These are phyloP conservation scores for Agrotis clavis DNA, from an alignment of 2,888 invertebrate genomes.

Conservation along the genomic window DNA sequence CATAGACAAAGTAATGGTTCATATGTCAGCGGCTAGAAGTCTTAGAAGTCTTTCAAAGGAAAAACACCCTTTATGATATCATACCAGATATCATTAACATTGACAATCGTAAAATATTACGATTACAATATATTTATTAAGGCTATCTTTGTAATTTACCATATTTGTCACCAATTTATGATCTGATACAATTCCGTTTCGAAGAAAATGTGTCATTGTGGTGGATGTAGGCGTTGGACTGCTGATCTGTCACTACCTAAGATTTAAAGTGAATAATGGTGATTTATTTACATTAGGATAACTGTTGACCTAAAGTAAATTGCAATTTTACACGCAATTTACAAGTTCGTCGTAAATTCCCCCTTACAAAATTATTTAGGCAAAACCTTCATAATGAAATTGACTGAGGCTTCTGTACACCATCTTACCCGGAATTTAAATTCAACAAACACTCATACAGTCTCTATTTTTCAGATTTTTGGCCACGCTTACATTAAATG, in stretches of 20 bases:
- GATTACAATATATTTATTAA: conserved; percentile 36
- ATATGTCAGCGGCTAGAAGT: background rate
- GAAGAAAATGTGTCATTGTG: conserved; percentile 57
- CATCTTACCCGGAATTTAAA: no score
- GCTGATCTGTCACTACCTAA: conserved; percentile 41
- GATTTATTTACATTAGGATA: conserved; percentile 29
- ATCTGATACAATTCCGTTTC: conserved; percentile 52
- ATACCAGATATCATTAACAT: conserved; percentile 33
- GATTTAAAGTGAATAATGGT: conserved; percentile 51
- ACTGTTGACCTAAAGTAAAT: background rate
- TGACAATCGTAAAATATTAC: conserved; percentile 32
- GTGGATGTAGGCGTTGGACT: conserved; percentile 44
- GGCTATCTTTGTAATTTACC: conserved; percentile 53
- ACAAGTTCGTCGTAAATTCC: background rate
- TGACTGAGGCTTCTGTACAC: no score
- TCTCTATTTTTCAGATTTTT: background rate
- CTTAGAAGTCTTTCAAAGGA: conserved; percentile 25
- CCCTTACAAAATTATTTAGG: no score
- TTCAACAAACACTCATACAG: no score
- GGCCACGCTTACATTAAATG: no score
- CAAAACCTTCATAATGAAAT: no score
- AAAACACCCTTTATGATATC: conserved; percentile 21
- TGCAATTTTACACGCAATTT: background rate
- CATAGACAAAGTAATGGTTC: background rate
- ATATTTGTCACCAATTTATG: conserved; percentile 58